Percentiles rank a stretch among this genome's conserved stretches.
Conservation (phyloP, 2,113 vertebrate genomes). For the Passer domesticus region DNA sequence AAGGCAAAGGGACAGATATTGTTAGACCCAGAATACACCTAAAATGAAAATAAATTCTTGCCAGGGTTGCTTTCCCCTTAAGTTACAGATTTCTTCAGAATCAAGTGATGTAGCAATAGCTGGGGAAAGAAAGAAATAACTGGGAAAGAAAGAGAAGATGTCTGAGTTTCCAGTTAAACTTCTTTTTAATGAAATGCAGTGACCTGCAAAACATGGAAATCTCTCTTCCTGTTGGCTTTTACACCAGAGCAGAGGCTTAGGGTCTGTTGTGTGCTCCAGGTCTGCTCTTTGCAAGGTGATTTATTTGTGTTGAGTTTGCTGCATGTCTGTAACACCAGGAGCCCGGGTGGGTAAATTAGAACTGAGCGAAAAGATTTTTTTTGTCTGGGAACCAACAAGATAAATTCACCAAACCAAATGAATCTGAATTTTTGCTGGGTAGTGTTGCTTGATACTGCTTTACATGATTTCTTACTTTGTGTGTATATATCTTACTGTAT, state of each 20-base stretch:
- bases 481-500: not conserved
- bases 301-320: not conserved
- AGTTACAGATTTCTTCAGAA: not conserved
- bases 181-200: not conserved
- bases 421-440: not conserved
- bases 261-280: not conserved
- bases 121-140: not conserved
- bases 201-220: not conserved
- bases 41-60: not conserved
- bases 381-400: not conserved
- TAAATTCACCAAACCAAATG: constrained; percentile 7
- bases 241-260: not conserved
- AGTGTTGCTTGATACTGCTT: not conserved
- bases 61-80: not conserved
- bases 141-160: not conserved
- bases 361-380: not conserved
- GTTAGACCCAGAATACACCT: not conserved
- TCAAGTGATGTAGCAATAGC: not conserved
- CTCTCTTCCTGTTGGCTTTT: not conserved
- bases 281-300: not conserved
- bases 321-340: not conserved
- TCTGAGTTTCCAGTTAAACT: not conserved
- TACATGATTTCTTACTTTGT: not conserved
- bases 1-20: not conserved
- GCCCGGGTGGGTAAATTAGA: not conserved